These are phyloP conservation scores for Ceratina calcarata DNA, from an alignment of 1,140 invertebrate genomes.

Conservation along the genomic window DNA sequence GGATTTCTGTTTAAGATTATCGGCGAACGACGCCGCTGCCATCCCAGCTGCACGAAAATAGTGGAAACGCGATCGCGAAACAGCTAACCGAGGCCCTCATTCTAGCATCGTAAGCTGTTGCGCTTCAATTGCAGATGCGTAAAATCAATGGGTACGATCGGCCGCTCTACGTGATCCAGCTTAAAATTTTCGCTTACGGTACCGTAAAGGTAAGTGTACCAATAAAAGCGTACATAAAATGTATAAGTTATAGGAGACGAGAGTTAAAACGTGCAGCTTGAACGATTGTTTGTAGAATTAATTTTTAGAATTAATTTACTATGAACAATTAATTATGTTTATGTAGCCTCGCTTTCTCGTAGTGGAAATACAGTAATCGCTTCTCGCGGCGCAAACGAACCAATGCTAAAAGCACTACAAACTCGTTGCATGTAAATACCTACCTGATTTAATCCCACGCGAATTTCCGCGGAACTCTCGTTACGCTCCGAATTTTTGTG, in stretches of 20 bases:
- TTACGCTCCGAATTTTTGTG: not conserved
- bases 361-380: slow-evolving; percentile 50
- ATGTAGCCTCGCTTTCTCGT: slow-evolving; percentile 26
- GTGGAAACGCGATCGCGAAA: slow-evolving; percentile 3
- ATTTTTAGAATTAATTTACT: no score
- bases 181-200: not conserved
- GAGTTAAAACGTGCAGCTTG: no score
- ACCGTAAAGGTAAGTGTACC: not conserved
- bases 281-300: no score
- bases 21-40: slow-evolving; percentile 1
- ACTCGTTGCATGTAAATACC: slow-evolving; percentile 37
- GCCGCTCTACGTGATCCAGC: not conserved
- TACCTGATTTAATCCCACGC: slow-evolving; percentile 35
- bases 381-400: slow-evolving; percentile 31
- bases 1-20: slow-evolving; percentile 16
- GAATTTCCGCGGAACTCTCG: not conserved
- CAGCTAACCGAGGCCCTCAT: not conserved
- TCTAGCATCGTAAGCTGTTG: not conserved
- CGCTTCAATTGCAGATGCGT: slow-evolving; percentile 1
- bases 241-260: not conserved
- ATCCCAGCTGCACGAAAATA: slow-evolving; percentile 19
- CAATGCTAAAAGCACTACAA: slow-evolving; percentile 25
- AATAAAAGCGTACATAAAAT: not conserved
- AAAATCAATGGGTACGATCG: not conserved
- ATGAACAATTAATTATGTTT: no score